Base-by-base conservation (phyloP, 2,113 vertebrate species). In the Psammodynastes pulverulentus region DNA sequence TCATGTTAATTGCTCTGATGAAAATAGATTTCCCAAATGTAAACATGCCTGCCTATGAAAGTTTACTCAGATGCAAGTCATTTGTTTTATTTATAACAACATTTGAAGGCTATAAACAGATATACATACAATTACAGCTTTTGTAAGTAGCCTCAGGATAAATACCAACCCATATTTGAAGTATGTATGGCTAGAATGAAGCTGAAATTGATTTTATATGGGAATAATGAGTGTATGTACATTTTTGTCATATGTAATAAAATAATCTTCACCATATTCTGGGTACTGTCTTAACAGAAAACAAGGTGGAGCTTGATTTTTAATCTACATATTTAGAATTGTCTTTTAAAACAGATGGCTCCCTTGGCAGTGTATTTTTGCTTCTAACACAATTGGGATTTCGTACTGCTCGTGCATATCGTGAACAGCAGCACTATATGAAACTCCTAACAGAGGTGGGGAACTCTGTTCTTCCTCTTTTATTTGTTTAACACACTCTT, bases 201-300 rank as follows among this genome's bases (percentile, higher is more conserved):
- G 12, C 5, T 3, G 1, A 62, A 29, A 87, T 19, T 15, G 5
- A 15, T 88, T 43, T 29, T 91, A 7, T 88, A 48, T 87, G 34
- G 72, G 72, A 19, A 43, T 79, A 79, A 79, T 43, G 43, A 1
- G 2, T 72, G n/a, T 34, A 34, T 79, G 34, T 79, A 17, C 17
- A 39, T 79, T 72, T 79, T 43, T 79, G 24, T 10, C 43, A 46
- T 72, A 39, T 49, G 52, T 48, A 6, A 21, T 89, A 88, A 94
- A 92, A 89, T 45, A 91, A 24, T 49, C 48, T 92, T 19, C 26
- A 26, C 43, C 92, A 67, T 84, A 58, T 95, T 13, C 58, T 94
- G 48, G 89, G 52, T 92, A 90, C 86, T 94, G 90, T 91, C 45
- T 34, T 62, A 91, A 92, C 84, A 88, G 52, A 49, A 94, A 95